A percentile compares a stretch with the other conserved stretches of the same genome.
phyloP scores from a whole-genome alignment of 2,113 vertebrate species.

The Bombycilla garrulus region DNA sequence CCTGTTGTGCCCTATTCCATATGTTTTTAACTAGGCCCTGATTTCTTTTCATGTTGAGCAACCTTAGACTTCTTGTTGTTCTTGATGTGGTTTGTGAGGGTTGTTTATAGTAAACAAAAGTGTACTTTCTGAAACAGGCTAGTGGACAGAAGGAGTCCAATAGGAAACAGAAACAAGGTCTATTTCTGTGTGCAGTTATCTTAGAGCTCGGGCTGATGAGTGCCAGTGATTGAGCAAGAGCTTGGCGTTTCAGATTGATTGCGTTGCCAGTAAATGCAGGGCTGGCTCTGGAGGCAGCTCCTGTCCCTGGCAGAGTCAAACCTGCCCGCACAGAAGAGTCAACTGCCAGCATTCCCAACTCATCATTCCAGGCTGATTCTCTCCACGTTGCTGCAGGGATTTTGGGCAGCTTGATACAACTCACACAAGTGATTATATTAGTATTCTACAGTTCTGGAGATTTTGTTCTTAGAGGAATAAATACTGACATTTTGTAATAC shows the following conservation, averaged over 20 bases:
- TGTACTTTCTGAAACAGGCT: neutral
- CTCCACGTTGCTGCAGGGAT: fast-evolving
- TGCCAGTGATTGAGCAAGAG: neutral
- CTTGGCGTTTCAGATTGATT: neutral
- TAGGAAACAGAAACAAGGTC: neutral
- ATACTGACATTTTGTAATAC: neutral
- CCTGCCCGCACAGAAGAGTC: fast-evolving
- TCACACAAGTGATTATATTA: neutral
- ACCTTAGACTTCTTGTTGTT: neutral
- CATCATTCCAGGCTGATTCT: neutral
- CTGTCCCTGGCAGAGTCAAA: neutral
- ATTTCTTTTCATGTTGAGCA: neutral
- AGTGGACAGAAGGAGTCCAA: neutral
- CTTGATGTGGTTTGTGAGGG: neutral
- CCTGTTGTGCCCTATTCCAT: neutral
- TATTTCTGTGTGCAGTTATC: neutral
- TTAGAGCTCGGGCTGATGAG: neutral
- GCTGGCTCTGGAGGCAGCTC: neutral
- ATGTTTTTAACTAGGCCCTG: neutral
- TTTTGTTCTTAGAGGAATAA: neutral
- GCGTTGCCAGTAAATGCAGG: neutral
- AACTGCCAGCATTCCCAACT: neutral
- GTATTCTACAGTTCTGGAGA: neutral
- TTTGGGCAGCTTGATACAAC: neutral
- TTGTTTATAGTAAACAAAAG: neutral